phyloP scores from a whole-genome alignment of 1,140 invertebrate genomes.

The Atta texana region DNA sequence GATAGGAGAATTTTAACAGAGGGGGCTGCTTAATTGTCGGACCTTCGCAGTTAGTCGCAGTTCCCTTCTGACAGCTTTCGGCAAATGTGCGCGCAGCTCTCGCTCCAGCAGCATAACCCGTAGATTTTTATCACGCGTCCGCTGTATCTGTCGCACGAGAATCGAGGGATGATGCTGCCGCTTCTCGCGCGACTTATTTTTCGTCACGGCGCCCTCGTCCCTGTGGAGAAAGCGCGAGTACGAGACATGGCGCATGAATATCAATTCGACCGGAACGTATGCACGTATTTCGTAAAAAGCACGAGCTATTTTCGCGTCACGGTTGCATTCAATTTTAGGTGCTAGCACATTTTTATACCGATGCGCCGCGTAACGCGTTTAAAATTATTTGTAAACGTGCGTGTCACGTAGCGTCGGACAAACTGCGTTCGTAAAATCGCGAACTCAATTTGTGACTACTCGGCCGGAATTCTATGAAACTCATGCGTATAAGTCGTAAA shows the following conservation, averaged over 20 bases:
- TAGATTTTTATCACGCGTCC: slow-evolving; percentile 65
- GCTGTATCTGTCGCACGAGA: slow-evolving; percentile 62
- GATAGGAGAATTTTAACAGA: slow-evolving; percentile 55
- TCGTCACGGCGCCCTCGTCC: background rate
- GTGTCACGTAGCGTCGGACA: background rate
- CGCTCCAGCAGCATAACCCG: slow-evolving; percentile 62
- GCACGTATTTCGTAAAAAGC: slow-evolving; percentile 28
- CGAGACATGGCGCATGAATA: slow-evolving; percentile 39
- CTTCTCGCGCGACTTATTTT: slow-evolving; percentile 19
- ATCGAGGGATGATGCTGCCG: slow-evolving; percentile 43
- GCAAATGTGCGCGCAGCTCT: slow-evolving; percentile 49
- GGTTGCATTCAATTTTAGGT: slow-evolving; percentile 29
- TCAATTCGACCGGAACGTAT: slow-evolving; percentile 29
- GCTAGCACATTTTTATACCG: slow-evolving; percentile 9
- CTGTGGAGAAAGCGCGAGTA: slow-evolving; percentile 14
- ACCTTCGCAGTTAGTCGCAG: slow-evolving; percentile 1
- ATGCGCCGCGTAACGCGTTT: background rate
- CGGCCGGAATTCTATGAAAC: background rate
- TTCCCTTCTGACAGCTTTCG: background rate
- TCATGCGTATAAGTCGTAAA: background rate
- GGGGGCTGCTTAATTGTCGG: slow-evolving; percentile 69
- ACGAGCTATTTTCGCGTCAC: slow-evolving; percentile 25
- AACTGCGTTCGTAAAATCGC: slow-evolving; percentile 17
- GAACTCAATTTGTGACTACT: slow-evolving; percentile 25
- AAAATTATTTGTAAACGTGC: slow-evolving; percentile 28